phyloP scores from a whole-genome alignment of 2,888 invertebrate genomes.

The Amphipoea lucens region DNA sequence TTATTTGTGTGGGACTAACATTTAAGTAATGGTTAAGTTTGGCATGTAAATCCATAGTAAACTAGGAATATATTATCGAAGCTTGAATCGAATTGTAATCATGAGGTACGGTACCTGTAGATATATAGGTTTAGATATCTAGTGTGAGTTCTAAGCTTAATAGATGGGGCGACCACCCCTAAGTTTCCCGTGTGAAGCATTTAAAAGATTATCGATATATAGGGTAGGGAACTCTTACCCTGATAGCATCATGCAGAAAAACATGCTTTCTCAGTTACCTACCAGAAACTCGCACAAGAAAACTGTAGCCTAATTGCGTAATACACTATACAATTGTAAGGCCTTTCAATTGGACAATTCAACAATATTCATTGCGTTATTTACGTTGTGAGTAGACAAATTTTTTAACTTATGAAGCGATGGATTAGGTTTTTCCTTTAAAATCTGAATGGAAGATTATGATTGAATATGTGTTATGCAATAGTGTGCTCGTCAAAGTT shows the following conservation, averaged over 20 bases:
- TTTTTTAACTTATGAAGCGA: neutral
- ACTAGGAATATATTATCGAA: slow-evolving; percentile 15
- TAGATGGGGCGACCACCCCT: slow-evolving; percentile 16
- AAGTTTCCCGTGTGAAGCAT: slow-evolving; percentile 32
- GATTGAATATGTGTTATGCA: neutral
- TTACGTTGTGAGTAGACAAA: neutral
- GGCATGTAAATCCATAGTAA: neutral
- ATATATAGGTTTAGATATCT: neutral
- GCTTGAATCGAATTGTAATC: neutral
- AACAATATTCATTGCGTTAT: neutral
- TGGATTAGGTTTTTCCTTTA: neutral
- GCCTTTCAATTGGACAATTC: neutral
- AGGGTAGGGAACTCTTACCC: neutral
- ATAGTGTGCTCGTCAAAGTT: neutral
- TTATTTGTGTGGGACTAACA: slow-evolving; percentile 23
- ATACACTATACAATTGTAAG: neutral
- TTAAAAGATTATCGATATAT: slow-evolving; percentile 42
- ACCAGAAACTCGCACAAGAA: neutral
- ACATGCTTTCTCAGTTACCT: neutral
- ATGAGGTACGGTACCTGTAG: no score
- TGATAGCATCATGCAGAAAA: slow-evolving; percentile 36
- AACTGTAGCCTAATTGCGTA: neutral
- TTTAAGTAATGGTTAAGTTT: slow-evolving; percentile 37
- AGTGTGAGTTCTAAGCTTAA: slow-evolving; percentile 20
- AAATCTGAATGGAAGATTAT: neutral